phyloP scores from a whole-genome alignment of 2,113 vertebrate genomes.

The Propithecus coquereli region DNA sequence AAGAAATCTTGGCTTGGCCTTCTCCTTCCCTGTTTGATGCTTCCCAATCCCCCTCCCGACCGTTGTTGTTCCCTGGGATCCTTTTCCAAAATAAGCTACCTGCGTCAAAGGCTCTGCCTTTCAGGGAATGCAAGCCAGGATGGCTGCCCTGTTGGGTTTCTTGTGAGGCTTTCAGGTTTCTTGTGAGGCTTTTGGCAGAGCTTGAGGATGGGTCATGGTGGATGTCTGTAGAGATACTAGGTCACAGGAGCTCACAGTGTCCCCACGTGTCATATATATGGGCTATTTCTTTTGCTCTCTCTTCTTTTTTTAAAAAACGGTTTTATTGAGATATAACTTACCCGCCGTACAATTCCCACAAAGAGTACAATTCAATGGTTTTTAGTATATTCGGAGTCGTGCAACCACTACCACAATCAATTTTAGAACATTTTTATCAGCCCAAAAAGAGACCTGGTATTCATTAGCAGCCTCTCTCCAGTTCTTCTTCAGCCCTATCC shows the following conservation, averaged over 20 bases:
- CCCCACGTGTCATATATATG: background rate
- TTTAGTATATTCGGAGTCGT: background rate
- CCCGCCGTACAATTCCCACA: background rate
- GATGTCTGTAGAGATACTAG: background rate
- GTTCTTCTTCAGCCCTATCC: background rate
- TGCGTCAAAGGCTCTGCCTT: background rate
- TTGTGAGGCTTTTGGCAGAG: background rate
- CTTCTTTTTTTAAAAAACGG: background rate
- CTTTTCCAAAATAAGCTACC: background rate
- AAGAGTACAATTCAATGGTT: background rate
- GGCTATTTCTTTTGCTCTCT: background rate
- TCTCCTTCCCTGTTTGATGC: background rate
- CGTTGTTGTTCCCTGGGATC: background rate
- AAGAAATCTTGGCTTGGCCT: background rate
- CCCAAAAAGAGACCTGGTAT: background rate
- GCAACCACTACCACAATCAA: background rate
- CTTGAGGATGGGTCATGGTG: background rate
- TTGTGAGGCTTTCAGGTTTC: background rate
- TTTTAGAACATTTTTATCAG: background rate
- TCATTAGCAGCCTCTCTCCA: background rate
- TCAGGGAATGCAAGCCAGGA: background rate
- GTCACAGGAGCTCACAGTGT: background rate
- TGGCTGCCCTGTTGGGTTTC: background rate
- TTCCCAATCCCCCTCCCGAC: background rate
- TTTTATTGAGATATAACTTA: background rate